phyloP scores from a whole-genome alignment of 2,797 vertebrate genomes.

The Microcaecilia unicolor region DNA sequence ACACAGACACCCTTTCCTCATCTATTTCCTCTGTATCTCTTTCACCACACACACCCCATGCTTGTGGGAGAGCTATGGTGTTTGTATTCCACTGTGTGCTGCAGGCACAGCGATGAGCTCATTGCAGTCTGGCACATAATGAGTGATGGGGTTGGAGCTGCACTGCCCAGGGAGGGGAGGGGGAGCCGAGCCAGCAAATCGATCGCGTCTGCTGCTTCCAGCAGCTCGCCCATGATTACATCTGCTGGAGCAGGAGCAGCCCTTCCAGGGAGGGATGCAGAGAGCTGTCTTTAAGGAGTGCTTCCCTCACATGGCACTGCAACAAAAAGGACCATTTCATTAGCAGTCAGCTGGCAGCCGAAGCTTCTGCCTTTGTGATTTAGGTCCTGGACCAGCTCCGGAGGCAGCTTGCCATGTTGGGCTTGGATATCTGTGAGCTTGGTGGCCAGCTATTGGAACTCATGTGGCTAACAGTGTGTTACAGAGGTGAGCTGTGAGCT shows the following conservation, averaged over 20 bases:
- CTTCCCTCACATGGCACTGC: slow-evolving; percentile 1
- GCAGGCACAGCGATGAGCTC: slow-evolving; percentile 75
- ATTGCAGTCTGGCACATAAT: slow-evolving; percentile 81
- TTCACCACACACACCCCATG: not conserved
- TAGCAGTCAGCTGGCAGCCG: not conserved
- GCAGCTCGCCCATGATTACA: slow-evolving; percentile 27
- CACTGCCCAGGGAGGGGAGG: slow-evolving; percentile 19
- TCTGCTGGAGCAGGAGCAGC: slow-evolving; percentile 27
- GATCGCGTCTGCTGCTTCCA: slow-evolving; percentile 54
- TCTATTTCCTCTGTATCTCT: not conserved
- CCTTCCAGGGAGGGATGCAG: not conserved
- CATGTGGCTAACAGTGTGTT: slow-evolving; percentile 83
- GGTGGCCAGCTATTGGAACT: slow-evolving; percentile 77
- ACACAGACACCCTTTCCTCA: too few relatives aligned
- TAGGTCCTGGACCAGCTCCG: slow-evolving; percentile 36
- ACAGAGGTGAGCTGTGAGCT: slow-evolving; percentile 73
- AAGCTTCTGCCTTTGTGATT: not conserved
- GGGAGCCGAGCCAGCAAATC: slow-evolving; percentile 43
- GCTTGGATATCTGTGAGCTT: slow-evolving; percentile 82
- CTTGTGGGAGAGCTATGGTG: not conserved
- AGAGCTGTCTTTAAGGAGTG: not conserved
- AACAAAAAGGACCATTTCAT: not conserved
- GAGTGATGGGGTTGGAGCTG: slow-evolving; percentile 54
- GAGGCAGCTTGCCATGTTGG: slow-evolving; percentile 67
- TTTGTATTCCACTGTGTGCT: slow-evolving; percentile 23